Evolutionary conservation across 2,113 vertebrate species (phyloP).

Genomic region (Forbesichthys agassizii): DNA sequence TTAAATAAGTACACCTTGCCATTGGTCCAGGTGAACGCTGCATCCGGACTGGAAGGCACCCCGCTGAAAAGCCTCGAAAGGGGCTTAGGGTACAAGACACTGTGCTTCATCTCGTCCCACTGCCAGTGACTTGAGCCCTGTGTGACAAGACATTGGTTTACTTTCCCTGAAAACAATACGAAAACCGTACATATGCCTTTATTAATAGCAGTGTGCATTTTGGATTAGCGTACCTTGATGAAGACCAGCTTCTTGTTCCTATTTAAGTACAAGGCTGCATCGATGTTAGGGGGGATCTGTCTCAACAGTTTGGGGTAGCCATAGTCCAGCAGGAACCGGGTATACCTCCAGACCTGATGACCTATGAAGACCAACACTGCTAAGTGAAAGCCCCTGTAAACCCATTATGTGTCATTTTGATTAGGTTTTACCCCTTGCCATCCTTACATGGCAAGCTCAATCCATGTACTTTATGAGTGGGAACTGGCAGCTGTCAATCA

Average conservation of each 20-base stretch:
- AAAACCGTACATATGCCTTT: neutral
- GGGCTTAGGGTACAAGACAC: slow-evolving; percentile 80
- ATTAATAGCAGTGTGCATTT: neutral
- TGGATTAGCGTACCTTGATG: slow-evolving; percentile 80
- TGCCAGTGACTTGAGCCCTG: slow-evolving; percentile 82
- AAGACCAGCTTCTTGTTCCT: slow-evolving; percentile 85
- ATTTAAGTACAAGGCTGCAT: slow-evolving; percentile 84
- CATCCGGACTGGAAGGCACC: slow-evolving; percentile 73
- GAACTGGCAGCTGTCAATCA: neutral
- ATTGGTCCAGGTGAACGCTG: slow-evolving; percentile 84
- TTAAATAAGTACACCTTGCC: slow-evolving; percentile 85
- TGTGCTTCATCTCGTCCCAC: slow-evolving; percentile 82
- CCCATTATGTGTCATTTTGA: neutral
- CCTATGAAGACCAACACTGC: slow-evolving; percentile 65
- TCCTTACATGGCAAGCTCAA: neutral
- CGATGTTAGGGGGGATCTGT: slow-evolving; percentile 77
- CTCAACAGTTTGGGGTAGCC: slow-evolving; percentile 84
- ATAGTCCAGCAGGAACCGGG: slow-evolving; percentile 76
- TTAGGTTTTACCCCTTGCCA: too few relatives aligned
- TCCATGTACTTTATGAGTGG: neutral
- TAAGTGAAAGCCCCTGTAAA: neutral
- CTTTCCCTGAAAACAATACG: neutral
- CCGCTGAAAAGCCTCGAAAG: slow-evolving; percentile 80
- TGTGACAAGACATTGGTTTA: neutral
- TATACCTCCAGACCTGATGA: slow-evolving; percentile 82